Base-by-base conservation (phyloP, 2,888 invertebrate species). In the Phalera bucephala region DNA sequence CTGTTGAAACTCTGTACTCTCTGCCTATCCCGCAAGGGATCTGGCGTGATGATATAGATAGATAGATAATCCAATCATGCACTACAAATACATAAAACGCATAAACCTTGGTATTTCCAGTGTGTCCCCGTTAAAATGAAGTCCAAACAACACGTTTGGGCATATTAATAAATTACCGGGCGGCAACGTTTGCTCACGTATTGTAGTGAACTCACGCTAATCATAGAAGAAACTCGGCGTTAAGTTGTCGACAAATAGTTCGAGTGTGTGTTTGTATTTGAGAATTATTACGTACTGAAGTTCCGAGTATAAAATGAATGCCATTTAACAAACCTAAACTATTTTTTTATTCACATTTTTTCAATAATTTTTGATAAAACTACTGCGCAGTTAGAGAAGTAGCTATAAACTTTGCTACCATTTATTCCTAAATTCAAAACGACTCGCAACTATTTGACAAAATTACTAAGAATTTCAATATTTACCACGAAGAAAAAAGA, bases 161-260 rank as follows among this genome's bases (percentile, higher is more conserved):
- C 61, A 61, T 78, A 77, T 75, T 74, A 78, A 80, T 77, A 77
- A 76, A 80, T 80, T 77, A 82, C 75, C 72, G 56, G 52, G 45
- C 63, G 48, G 44, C 51, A 49, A 53, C 52, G 39, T 34, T 78
- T 77, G 68, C 55, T 56, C 56, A 59, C 51, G 64, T 57, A 65
- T 81, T 80, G 82, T 83, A 83, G 82, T 75, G 64, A 56, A 46
- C 54, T 49, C 48, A 52, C 62, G 75, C 64, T 84, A 84, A 83
- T 71, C 51, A 70, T 45, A 52, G 60, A 68, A 68, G 74, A 80
- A 81, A 81, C 77, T 76, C 45, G 38, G 52, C 57, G 75, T 65
- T 80, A 81, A 82, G 72, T 76, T 57, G 63, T 68, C 35, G 43
- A 62, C 56, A 73, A 82, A 83, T 60, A 78, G 23, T 9, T 37